These are phyloP conservation scores for Ennomos fuscantarius DNA, from an alignment of 2,888 invertebrate genomes.

Conservation along the genomic window DNA sequence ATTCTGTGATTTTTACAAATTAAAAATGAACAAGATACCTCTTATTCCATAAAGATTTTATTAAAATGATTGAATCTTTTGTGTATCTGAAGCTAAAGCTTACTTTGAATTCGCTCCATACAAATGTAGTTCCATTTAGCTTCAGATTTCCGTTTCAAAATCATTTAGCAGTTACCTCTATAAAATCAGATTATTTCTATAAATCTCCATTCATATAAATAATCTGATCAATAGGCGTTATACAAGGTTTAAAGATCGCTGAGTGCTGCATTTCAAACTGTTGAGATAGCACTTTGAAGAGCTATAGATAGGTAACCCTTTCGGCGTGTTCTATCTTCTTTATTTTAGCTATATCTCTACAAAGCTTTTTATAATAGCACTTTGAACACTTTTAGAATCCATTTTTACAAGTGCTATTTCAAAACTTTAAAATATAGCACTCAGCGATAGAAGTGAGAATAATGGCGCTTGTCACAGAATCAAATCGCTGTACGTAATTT, in stretches of 20 bases:
- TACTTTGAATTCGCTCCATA: conserved; percentile 8
- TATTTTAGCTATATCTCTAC: conserved; percentile 17
- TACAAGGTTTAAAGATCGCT: too few species aligned
- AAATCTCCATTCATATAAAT: background rate
- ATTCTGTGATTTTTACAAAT: too few species aligned
- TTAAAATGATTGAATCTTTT: background rate
- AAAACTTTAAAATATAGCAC: conserved; percentile 16
- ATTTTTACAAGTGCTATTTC: conserved; percentile 3
- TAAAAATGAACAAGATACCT: too few species aligned
- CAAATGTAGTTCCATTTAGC: conserved; percentile 13
- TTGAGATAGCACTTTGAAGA: too few species aligned
- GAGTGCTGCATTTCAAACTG: too few species aligned
- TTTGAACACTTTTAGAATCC: conserved; percentile 4
- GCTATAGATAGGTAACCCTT: too few species aligned
- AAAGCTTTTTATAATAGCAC: conserved; percentile 20
- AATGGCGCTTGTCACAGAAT: conserved; percentile 11
- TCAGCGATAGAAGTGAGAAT: conserved; percentile 11
- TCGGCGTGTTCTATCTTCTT: too few species aligned
- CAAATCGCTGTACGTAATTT: background rate
- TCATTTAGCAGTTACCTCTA: conserved; percentile 16
- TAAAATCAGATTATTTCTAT: conserved; percentile 23
- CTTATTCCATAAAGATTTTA: too few species aligned
- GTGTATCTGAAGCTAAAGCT: background rate
- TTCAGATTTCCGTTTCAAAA: conserved; percentile 12
- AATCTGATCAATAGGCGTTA: too few species aligned